phyloP scores from a whole-genome alignment of 2,113 vertebrate genomes.

The Anser brachyrhynchus region DNA sequence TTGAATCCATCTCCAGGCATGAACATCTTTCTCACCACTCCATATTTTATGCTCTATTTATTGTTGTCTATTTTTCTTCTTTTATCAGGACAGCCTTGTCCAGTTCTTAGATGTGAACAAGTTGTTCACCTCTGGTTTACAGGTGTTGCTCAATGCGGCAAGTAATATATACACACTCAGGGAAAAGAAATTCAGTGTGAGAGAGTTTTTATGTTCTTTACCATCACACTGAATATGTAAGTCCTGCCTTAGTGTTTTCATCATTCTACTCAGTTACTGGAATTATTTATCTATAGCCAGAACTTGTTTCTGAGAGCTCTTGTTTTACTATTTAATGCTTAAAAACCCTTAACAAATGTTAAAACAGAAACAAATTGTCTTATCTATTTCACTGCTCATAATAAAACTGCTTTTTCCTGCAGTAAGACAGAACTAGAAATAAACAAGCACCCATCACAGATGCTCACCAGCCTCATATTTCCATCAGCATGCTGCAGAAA shows the following conservation, averaged over 20 bases:
- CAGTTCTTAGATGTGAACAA: not conserved
- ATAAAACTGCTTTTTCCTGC: slow-evolving; percentile 2
- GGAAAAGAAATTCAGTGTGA: not conserved
- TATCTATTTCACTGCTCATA: not conserved
- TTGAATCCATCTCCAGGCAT: not conserved
- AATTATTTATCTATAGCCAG: slow-evolving; percentile 1
- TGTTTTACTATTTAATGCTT: slow-evolving; percentile 34
- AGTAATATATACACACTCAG: not conserved
- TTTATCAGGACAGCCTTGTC: not conserved
- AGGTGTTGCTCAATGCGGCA: not conserved
- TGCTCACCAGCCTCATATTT: not conserved
- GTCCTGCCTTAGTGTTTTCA: not conserved
- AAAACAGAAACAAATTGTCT: slow-evolving; percentile 17
- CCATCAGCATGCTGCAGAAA: not conserved
- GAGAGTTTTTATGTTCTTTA: not conserved
- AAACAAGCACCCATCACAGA: not conserved
- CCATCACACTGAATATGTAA: slow-evolving; percentile 2
- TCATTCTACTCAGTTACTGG: slow-evolving; percentile 5
- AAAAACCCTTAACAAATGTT: slow-evolving; percentile 37
- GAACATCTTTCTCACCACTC: not conserved
- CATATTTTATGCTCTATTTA: not conserved
- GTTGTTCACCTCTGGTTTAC: not conserved
- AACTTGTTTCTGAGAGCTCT: not conserved
- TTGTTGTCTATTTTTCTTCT: not conserved
- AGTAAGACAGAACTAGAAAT: not conserved